phyloP scores from a whole-genome alignment of 1,140 invertebrate species.

The Ganaspis sp. region DNA sequence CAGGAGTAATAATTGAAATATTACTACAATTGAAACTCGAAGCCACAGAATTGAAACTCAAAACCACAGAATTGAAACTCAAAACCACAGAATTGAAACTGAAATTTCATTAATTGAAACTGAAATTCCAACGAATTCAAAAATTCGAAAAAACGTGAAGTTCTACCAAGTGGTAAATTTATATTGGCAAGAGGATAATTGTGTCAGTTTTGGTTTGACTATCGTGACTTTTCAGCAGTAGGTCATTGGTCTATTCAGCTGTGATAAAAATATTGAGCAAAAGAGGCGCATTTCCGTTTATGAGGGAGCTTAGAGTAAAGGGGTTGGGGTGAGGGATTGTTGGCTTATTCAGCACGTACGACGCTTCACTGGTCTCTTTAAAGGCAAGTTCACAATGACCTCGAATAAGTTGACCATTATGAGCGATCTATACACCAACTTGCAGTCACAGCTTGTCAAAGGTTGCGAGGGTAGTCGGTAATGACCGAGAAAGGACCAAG shows the following conservation, averaged over 20 bases:
- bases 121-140: too few species aligned
- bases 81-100: too few species aligned
- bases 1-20: too few species aligned
- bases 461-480: slow-evolving; percentile 37
- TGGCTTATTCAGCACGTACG: slow-evolving; percentile 44
- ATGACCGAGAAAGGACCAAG: slow-evolving; percentile 44
- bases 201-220: background rate
- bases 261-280: slow-evolving; percentile 25
- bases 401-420: slow-evolving; percentile 45
- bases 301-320: slow-evolving; percentile 24
- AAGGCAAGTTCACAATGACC: slow-evolving; percentile 43
- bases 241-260: background rate
- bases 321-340: slow-evolving; percentile 20
- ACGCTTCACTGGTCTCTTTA: slow-evolving; percentile 8
- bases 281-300: slow-evolving; percentile 11
- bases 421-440: slow-evolving; percentile 37
- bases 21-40: too few species aligned
- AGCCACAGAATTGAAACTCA: too few species aligned
- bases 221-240: background rate
- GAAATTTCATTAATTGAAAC: too few species aligned
- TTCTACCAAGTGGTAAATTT: too few species aligned
- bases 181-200: background rate
- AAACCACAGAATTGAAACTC: too few species aligned
- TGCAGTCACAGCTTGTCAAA: slow-evolving; percentile 12
- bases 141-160: too few species aligned